Conservation (phyloP, 2,113 vertebrate species). For the cat (Felis catus) region F.catus_Fca126_mat1.0 CM031413.1:126326001-126326500, state of each 20-base stretch:
- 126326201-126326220: background rate
- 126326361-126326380: constrained; percentile 1
- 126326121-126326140: background rate
- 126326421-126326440: background rate
- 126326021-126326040: background rate
- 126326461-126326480: background rate
- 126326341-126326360: background rate
- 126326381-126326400: background rate
- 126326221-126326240: background rate
- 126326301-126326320: background rate
- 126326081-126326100: background rate
- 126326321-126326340: background rate
- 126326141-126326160: background rate
- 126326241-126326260: constrained; percentile 4
- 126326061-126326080: background rate
- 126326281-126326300: background rate
- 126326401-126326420: background rate
- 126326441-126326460: background rate
- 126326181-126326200: background rate
- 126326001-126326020: background rate
- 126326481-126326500: background rate
- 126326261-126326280: background rate
- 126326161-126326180: background rate
- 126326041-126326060: background rate
- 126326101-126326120: background rate